Conservation (phyloP, 2,888 invertebrate species). For the Phortica magna region DNA sequence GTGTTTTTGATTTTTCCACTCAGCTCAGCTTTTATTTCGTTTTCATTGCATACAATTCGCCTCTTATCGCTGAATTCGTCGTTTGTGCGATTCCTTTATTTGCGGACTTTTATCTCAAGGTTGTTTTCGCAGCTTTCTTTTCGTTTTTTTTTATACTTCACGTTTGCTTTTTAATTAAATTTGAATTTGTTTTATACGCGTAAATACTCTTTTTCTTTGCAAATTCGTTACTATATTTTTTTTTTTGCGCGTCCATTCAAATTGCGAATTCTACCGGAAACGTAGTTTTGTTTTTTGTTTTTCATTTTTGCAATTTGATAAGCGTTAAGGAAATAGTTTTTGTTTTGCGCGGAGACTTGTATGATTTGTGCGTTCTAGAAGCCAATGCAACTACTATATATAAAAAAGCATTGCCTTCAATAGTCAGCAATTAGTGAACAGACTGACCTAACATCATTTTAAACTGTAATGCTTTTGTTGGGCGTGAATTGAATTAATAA, state of each 20-base stretch:
- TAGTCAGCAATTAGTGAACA: too few relatives aligned
- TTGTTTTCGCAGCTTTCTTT: slow-evolving; percentile 39
- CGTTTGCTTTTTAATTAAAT: not conserved
- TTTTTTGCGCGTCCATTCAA: slow-evolving; percentile 32
- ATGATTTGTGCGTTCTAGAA: not conserved
- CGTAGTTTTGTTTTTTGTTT: slow-evolving; percentile 16
- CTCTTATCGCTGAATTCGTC: slow-evolving; percentile 11
- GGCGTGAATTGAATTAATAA: too few relatives aligned
- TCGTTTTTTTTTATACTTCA: slow-evolving; percentile 26
- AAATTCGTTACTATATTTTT: not conserved
- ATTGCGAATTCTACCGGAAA: slow-evolving; percentile 46
- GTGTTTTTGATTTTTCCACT: not conserved
- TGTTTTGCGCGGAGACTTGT: not conserved
- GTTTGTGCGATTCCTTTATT: slow-evolving; percentile 20
- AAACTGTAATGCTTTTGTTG: too few relatives aligned
- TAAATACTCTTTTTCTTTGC: slow-evolving; percentile 5
- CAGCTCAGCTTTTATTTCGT: not conserved
- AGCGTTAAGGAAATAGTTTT: slow-evolving; percentile 35
- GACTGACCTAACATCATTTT: too few relatives aligned
- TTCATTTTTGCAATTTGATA: slow-evolving; percentile 32
- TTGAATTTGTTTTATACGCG: not conserved
- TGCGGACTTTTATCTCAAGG: slow-evolving; percentile 42
- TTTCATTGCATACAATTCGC: not conserved
- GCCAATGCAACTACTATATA: not conserved
- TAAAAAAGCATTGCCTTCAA: too few relatives aligned